Conservation (phyloP, 2,113 vertebrate species). For the Macrotus californicus region DNA sequence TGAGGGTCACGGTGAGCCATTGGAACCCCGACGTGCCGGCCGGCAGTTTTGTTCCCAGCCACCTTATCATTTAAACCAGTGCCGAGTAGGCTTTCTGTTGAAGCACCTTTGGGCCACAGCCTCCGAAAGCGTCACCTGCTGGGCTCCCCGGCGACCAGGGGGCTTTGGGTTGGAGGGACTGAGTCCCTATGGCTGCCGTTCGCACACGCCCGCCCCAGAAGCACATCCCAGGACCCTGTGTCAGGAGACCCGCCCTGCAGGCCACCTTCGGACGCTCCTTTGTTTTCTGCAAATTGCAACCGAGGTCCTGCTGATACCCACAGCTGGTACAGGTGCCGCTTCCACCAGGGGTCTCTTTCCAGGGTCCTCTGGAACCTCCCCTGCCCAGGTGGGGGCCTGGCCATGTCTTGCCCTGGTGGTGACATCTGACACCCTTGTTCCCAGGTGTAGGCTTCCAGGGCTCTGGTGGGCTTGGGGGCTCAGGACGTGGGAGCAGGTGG, state of each 20-base stretch:
- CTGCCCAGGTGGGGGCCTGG: not conserved
- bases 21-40: fast-evolving
- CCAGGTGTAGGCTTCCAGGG: not conserved
- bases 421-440: not conserved
- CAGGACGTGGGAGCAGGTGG: fast-evolving
- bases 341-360: not conserved
- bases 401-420: fast-evolving
- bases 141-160: not conserved
- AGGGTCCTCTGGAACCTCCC: not conserved
- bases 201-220: fast-evolving
- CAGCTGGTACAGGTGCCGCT: not conserved
- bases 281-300: not conserved
- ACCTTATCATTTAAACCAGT: not conserved
- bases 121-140: not conserved
- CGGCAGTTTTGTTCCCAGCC: not conserved
- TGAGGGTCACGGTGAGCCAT: fast-evolving
- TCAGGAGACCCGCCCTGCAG: not conserved
- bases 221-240: too few species aligned
- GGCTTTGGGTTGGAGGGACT: not conserved
- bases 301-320: not conserved
- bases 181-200: not conserved
- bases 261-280: not conserved
- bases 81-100: not conserved
- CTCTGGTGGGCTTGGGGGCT: not conserved
- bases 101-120: not conserved